A percentile compares a stretch with the other conserved stretches of the same genome.
phyloP scores from a whole-genome alignment of 1,140 invertebrate species.

The Lamellibrachia luymesi region DNA sequence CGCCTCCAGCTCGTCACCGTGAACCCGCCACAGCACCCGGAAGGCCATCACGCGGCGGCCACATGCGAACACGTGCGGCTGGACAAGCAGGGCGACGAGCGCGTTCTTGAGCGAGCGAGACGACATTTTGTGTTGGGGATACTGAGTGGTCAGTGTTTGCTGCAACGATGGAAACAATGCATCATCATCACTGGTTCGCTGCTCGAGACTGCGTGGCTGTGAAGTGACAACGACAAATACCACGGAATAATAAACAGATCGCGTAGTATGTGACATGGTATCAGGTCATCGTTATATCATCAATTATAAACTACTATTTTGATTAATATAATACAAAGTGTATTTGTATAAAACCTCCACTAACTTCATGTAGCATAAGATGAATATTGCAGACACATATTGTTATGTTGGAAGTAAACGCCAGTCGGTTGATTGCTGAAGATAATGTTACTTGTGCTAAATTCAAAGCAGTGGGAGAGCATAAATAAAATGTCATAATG shows the following conservation, averaged over 20 bases:
- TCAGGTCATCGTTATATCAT: not conserved
- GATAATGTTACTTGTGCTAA: too few species aligned
- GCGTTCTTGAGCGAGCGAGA: not conserved
- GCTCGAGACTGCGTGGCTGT: not conserved
- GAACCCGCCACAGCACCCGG: not conserved
- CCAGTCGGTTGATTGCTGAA: too few species aligned
- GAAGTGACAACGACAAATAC: not conserved
- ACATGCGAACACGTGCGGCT: not conserved
- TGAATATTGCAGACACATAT: too few species aligned
- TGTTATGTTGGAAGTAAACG: too few species aligned
- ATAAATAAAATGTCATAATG: not conserved
- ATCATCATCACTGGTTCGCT: not conserved
- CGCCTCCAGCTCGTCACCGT: constrained; percentile 6
- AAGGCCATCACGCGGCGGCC: constrained; percentile 10
- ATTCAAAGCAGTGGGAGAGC: not conserved
- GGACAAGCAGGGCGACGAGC: not conserved
- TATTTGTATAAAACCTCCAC: not conserved
- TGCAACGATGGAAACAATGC: not conserved
- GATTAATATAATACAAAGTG: not conserved
- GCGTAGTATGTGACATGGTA: not conserved
- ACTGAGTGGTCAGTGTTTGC: not conserved
- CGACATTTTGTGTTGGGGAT: not conserved
- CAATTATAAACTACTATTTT: not conserved
- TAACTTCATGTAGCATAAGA: not conserved
- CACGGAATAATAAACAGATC: not conserved